Conservation (phyloP, 2,888 invertebrate genomes). For the Eupsilia transversa region DNA sequence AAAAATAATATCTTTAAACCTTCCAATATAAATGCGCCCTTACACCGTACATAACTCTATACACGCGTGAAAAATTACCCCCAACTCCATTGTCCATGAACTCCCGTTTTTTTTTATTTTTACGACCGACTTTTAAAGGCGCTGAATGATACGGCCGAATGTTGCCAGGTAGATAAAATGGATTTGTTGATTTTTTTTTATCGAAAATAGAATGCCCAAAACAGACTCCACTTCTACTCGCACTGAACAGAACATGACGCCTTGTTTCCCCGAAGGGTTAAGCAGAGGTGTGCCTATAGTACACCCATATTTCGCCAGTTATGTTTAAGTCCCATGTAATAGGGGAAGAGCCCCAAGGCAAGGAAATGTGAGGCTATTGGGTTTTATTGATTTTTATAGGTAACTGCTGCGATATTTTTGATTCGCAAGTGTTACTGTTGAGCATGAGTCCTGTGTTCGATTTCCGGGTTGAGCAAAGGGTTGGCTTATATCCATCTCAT, state of each 20-base stretch:
- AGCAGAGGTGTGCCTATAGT: too few relatives aligned
- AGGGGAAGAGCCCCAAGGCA: too few relatives aligned
- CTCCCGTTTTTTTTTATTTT: slow-evolving; percentile 67
- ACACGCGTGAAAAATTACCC: slow-evolving; percentile 71
- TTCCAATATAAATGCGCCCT: slow-evolving; percentile 42
- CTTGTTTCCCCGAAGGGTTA: too few relatives aligned
- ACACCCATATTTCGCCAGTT: too few relatives aligned
- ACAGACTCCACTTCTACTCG: too few relatives aligned
- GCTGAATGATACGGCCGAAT: slow-evolving; percentile 64
- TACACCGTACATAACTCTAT: slow-evolving; percentile 58
- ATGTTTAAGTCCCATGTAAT: too few relatives aligned
- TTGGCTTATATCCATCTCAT: too few relatives aligned
- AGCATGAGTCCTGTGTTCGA: background rate
- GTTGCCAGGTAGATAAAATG: slow-evolving; percentile 66
- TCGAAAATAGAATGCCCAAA: slow-evolving; percentile 49
- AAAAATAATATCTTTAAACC: background rate
- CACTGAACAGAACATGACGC: too few relatives aligned
- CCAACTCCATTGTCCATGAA: slow-evolving; percentile 66
- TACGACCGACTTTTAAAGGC: slow-evolving; percentile 69
- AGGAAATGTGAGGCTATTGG: background rate
- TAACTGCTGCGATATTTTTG: background rate
- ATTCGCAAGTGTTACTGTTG: background rate
- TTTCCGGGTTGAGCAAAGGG: background rate
- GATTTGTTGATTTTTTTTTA: slow-evolving; percentile 53
- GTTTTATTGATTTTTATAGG: background rate